Evolutionary conservation across 2,797 vertebrate genomes (phyloP), one percentile per base, ranked within the genome.

Genomic region (Anas bahamensis): DNA sequence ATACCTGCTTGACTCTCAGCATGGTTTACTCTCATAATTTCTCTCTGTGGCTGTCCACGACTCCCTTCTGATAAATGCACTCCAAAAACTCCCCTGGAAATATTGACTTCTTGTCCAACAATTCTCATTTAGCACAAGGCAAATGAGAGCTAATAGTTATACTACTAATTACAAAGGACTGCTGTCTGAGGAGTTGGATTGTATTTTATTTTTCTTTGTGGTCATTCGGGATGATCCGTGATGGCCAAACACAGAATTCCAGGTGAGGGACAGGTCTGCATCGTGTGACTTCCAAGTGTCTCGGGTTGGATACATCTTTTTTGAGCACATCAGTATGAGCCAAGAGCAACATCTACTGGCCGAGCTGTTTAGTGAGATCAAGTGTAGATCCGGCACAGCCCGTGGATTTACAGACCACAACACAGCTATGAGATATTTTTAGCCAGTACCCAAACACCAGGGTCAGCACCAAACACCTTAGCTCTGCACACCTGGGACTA

Each of bases 321-420:
- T 48, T 61, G 13, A 96, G 18, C 44, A 53, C 41, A 46, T 88
- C 90, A 96, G 13, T 39, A 64, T 73, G 71, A 95, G n/a, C 60
- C 85, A 95, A 93, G 93, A 95, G 92, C 94, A 95, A 83, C 93
- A 95, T 86, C 95, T 96, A 93, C 94, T 97, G 93, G 92, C 83
- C 44, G 0, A 90, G 83, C 14, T 88, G 86, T 68, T 95, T 81
- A 95, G 52, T 86, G 89, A 93, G 78, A 77, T 22, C 22, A 60
- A 76, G 41, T 1, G 8, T 5, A 76, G 70, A 56, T 78, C 63
- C 59, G 53, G 59, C 37, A 81, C 29, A 83, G 35, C 7, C 55
- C n/a, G 31, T n/a, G 21, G 35, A 26, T 28, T 88, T 23, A 63
- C 48, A 66, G 39, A 44, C 26, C 26, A 29, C 35, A 24, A 33